phyloP scores from a whole-genome alignment of 2,113 vertebrate genomes.

The Marcusenius ussheri region DNA sequence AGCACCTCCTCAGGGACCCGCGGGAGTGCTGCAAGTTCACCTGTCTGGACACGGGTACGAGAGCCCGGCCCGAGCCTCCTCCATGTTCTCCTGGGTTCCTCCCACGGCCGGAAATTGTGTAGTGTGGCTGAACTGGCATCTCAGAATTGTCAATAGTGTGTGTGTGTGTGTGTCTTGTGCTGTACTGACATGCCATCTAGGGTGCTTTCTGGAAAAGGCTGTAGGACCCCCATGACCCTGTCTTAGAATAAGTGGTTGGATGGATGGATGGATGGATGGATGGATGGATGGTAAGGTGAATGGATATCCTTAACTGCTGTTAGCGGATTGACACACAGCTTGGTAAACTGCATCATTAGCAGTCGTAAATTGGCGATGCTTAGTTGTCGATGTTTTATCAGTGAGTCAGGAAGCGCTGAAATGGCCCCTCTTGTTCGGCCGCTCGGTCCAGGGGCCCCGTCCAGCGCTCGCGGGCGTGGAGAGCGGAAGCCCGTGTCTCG shows the following conservation, averaged over 20 bases:
- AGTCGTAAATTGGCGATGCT: neutral
- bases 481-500: neutral
- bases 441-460: neutral
- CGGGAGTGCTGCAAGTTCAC: conserved; percentile 98
- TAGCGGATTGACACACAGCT: neutral
- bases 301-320: neutral
- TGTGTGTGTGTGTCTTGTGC: neutral
- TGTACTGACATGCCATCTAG: neutral
- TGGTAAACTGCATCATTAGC: neutral
- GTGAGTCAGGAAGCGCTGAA: neutral
- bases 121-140: neutral
- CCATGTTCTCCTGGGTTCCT: neutral
- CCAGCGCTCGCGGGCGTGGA: neutral
- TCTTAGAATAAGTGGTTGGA: neutral
- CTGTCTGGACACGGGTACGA: conserved; percentile 85
- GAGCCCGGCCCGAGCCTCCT: neutral
- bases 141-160: neutral
- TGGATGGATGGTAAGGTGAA: neutral
- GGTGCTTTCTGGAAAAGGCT: neutral
- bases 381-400: neutral
- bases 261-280: neutral
- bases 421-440: neutral
- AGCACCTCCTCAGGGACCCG: conserved; percentile 90
- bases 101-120: neutral
- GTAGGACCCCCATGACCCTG: neutral